Base-by-base conservation (phyloP, 2,797 vertebrate species). In the Anguilla pacifica region DNA sequence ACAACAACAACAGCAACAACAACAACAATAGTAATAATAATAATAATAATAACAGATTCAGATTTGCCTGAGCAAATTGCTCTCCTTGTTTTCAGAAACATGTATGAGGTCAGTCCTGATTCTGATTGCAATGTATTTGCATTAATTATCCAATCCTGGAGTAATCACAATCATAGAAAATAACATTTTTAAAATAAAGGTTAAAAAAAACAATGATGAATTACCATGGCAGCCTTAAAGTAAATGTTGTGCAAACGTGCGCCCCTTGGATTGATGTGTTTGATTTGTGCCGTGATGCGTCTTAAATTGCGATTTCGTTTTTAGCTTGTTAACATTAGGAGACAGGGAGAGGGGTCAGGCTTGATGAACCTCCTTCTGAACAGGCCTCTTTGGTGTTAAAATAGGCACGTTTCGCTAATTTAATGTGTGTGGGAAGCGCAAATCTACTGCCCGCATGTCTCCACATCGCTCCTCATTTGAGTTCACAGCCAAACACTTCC, bases 51-150 rank as follows among this genome's bases (percentile, higher is more conserved):
- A 35, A 35, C 35, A 35, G 35, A 35, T 35, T 51, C 4, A 51
- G 51, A 51, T 51, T 51, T 51, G 35, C 51, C 51, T 51, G 51
- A 51, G 51, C 51, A 10, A 51, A 51, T 0, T 51, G 51, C 51
- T 51, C 51, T 51, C 51, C 6, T 51, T 51, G 51, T 51, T 51
- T 51, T 35, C 35, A 35, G 43, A 81, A 79, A 17, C 19, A 0
- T 61, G 57, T 61, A 53, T 11, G 91, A 88, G 88, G 82, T 91
- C 87, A 86, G 88, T 91, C 81, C 83, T 86, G 84, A 88, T 91
- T 92, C 90, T 89, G 64, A 88, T 86, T 88, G 84, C 89, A 89
- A 74, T n/a, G 83, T 90, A 88, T 84, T 90, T 35, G 39, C 43
- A 25, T 70, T 92, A 85, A 89, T 91, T 90, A 90, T 87, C 53